A percentile compares a stretch with the other conserved stretches of the same genome.
Conservation (phyloP, 2,797 vertebrate genomes). For the Helostoma temminkii region DNA sequence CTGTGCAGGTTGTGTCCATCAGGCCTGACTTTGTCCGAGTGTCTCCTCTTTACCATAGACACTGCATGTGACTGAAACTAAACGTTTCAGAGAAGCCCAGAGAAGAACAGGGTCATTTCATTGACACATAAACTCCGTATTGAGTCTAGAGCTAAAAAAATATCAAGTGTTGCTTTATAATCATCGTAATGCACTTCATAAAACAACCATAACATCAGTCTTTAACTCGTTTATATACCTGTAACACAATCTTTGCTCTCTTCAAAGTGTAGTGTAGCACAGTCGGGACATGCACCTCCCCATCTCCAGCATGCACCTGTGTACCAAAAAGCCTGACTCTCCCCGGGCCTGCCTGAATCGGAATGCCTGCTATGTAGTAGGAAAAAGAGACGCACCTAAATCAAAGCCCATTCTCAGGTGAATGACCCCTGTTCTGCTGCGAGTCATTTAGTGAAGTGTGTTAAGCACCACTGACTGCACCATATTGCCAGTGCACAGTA, state of each 20-base stretch:
- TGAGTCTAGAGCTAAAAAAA: not conserved
- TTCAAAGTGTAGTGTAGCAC: not conserved
- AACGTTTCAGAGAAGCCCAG: no score
- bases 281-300: slow-evolving; percentile 29
- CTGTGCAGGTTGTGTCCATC: not conserved
- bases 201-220: not conserved
- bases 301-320: slow-evolving; percentile 59
- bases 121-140: not conserved
- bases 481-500: slow-evolving; percentile 8
- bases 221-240: slow-evolving; percentile 26
- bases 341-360: slow-evolving; percentile 46
- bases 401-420: slow-evolving; percentile 3
- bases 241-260: slow-evolving; percentile 6
- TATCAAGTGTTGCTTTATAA: not conserved
- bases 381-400: slow-evolving; percentile 12
- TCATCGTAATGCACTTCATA: slow-evolving; percentile 1
- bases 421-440: slow-evolving; percentile 14
- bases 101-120: not conserved
- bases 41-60: not conserved
- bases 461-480: slow-evolving; percentile 28
- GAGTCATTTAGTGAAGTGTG: slow-evolving; percentile 33
- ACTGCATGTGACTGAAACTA: not conserved
- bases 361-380: slow-evolving; percentile 44
- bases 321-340: slow-evolving; percentile 43
- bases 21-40: not conserved